Percentiles rank a stretch among this genome's conserved stretches.
Conservation (phyloP, 2,113 vertebrate species). For the Galbula dea region DNA sequence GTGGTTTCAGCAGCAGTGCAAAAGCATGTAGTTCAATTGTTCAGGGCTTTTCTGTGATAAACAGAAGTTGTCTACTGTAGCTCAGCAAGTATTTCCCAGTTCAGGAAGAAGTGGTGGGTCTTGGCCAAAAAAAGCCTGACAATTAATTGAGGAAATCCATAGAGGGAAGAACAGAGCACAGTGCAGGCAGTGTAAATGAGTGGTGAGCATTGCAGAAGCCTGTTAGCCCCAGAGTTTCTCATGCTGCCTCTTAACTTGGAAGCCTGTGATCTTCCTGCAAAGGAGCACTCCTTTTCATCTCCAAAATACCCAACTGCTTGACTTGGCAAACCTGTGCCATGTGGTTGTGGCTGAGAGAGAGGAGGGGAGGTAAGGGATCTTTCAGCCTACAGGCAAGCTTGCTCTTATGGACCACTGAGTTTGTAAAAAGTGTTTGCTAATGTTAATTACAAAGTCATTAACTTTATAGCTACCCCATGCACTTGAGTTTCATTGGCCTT, state of each 20-base stretch:
- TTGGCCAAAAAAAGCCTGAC: not conserved
- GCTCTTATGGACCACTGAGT: slow-evolving; percentile 17
- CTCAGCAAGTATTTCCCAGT: not conserved
- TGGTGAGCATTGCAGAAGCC: not conserved
- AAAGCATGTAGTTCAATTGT: not conserved
- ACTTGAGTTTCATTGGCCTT: not conserved
- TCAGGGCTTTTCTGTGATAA: not conserved
- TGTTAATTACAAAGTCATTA: slow-evolving; percentile 39
- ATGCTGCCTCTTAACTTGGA: not conserved
- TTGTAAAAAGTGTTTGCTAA: slow-evolving; percentile 42
- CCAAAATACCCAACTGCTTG: not conserved
- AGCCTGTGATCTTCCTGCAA: not conserved
- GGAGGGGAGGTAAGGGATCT: not conserved
- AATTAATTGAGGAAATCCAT: not conserved
- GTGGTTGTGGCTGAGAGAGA: not conserved
- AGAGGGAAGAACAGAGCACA: not conserved
- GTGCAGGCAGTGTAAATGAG: not conserved
- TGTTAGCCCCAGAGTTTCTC: not conserved
- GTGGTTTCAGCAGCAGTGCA: not conserved
- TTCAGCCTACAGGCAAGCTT: not conserved
- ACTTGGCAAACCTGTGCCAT: not conserved
- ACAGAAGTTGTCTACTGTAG: not conserved
- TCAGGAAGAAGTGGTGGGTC: not conserved
- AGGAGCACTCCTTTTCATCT: not conserved
- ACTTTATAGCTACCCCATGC: slow-evolving; percentile 3